Evolutionary conservation across 1,140 invertebrate species (phyloP).

Genomic region (Drosophila sp.): DNA sequence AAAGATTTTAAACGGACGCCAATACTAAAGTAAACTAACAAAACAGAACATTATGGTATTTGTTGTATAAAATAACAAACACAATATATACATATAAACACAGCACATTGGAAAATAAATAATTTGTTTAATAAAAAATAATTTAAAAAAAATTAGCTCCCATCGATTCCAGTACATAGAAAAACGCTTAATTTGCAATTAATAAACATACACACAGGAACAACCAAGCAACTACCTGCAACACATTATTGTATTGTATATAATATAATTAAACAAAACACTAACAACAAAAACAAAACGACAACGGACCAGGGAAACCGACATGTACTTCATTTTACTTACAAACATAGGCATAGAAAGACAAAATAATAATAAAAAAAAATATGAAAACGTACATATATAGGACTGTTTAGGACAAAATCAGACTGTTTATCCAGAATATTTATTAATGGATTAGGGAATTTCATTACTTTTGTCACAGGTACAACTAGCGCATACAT

Average conservation of each 20-base stretch:
- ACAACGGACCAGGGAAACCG: slow-evolving; percentile 48
- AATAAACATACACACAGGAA: slow-evolving; percentile 35
- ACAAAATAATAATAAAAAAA: slow-evolving; percentile 36
- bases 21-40: slow-evolving; percentile 31
- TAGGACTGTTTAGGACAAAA: slow-evolving; percentile 47
- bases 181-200: slow-evolving; percentile 51
- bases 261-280: slow-evolving; percentile 60
- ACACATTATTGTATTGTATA: slow-evolving; percentile 55
- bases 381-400: slow-evolving; percentile 37
- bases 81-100: slow-evolving; percentile 1
- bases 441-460: slow-evolving; percentile 7
- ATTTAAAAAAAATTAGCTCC: slow-evolving; percentile 30
- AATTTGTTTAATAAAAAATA: slow-evolving; percentile 4
- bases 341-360: slow-evolving; percentile 58
- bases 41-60: neutral
- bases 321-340: slow-evolving; percentile 57
- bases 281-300: slow-evolving; percentile 37
- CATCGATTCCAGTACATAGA: slow-evolving; percentile 46
- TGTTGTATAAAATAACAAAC: neutral
- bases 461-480: neutral
- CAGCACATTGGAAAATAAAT: neutral
- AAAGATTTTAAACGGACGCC: slow-evolving; percentile 83
- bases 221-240: slow-evolving; percentile 77
- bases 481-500: neutral
- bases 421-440: slow-evolving; percentile 9